Evolutionary conservation across 2,888 invertebrate species (phyloP).

Genomic region (Eremobia ochroleuca): DNA sequence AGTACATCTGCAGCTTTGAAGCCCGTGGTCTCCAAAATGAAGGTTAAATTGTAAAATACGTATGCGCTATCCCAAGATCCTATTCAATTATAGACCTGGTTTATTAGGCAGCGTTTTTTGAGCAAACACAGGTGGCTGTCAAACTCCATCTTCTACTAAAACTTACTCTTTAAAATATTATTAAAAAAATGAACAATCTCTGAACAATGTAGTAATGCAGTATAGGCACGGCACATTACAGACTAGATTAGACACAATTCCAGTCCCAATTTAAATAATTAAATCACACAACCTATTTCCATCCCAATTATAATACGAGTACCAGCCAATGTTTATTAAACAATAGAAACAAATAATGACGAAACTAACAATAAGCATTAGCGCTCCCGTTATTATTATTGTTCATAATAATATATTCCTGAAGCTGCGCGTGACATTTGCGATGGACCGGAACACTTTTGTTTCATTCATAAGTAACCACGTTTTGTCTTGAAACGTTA

Average conservation of each 20-base stretch:
- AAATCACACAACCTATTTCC: conserved; percentile 25
- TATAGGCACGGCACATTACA: no score
- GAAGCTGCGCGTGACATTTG: conserved; percentile 73
- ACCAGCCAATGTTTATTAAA: conserved; percentile 27
- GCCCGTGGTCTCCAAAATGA: background rate
- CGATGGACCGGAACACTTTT: conserved; percentile 76
- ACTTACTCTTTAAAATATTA: no score
- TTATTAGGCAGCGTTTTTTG: background rate
- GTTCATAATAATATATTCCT: conserved; percentile 66
- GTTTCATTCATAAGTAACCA: conserved; percentile 78
- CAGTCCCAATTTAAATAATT: conserved; percentile 8
- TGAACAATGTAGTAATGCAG: no score
- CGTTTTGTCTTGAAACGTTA: conserved; percentile 66
- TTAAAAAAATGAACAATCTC: no score
- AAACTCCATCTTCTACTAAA: no score
- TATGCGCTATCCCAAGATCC: no score
- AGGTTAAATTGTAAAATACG: background rate
- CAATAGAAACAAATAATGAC: conserved; percentile 33
- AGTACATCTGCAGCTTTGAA: background rate
- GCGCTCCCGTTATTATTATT: conserved; percentile 61
- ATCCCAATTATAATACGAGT: conserved; percentile 45
- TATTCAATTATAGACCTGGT: background rate
- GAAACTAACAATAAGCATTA: conserved; percentile 44
- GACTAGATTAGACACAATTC: no score
- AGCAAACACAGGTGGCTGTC: background rate